phyloP scores from a whole-genome alignment of 2,888 invertebrate genomes.

The Hirtodrosophila duncani region DNA sequence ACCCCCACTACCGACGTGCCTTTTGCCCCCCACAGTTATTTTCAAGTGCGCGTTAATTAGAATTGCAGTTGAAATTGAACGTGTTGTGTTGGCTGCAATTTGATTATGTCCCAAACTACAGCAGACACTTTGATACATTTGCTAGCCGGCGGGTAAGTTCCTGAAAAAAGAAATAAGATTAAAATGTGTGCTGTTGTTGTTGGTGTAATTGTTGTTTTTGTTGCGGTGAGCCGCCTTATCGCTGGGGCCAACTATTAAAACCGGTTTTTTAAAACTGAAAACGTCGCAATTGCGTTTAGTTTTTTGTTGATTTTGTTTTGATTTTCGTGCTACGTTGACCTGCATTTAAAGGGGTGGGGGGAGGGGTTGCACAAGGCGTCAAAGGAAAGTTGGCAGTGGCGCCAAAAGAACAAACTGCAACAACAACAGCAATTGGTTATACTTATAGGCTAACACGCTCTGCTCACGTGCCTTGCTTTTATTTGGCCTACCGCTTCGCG shows the following conservation, averaged over 20 bases:
- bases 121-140: constrained; percentile 95
- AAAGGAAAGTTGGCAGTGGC: constrained; percentile 31
- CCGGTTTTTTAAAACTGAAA: constrained; percentile 19
- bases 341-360: too few relatives aligned
- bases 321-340: too few relatives aligned
- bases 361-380: too few relatives aligned
- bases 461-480: constrained; percentile 24
- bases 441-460: constrained; percentile 12
- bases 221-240: constrained; percentile 28
- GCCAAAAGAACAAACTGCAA: constrained; percentile 18
- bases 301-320: too few relatives aligned
- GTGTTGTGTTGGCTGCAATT: too few relatives aligned
- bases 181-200: neutral
- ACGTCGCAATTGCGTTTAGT: constrained; percentile 58
- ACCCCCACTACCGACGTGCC: too few relatives aligned
- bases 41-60: too few relatives aligned
- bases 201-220: constrained; percentile 1
- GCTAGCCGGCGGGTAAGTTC: constrained; percentile 95
- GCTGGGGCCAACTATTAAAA: constrained; percentile 24
- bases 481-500: too few relatives aligned
- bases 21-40: too few relatives aligned
- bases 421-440: constrained; percentile 2
- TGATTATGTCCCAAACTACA: constrained; percentile 80
- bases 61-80: too few relatives aligned
- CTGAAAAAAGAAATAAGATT: constrained; percentile 36